Conservation (phyloP, 2,888 invertebrate genomes). For the Myopa tessellatipennis region DNA sequence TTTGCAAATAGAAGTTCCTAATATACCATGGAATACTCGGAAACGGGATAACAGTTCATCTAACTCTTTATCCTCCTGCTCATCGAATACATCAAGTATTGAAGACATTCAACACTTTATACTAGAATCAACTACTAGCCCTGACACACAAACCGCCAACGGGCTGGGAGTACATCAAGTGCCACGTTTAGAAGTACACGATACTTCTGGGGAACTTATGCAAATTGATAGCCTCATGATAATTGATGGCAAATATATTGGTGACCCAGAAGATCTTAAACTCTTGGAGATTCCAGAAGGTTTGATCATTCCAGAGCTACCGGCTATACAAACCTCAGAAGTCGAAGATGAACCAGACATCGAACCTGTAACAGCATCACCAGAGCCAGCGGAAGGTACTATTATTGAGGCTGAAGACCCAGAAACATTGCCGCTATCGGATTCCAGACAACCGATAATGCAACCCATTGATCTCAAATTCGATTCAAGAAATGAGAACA, state of each 20-base stretch:
- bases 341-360: constrained; percentile 53
- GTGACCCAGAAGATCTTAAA: constrained; percentile 68
- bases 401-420: constrained; percentile 54
- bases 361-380: constrained; percentile 62
- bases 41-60: constrained; percentile 70
- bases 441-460: constrained; percentile 52
- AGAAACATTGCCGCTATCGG: constrained; percentile 50
- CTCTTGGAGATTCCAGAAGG: constrained; percentile 67
- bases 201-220: constrained; percentile 77
- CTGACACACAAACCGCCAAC: constrained; percentile 64
- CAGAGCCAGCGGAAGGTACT: constrained; percentile 60
- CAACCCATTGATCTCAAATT: constrained; percentile 61
- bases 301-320: constrained; percentile 56
- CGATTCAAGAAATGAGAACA: constrained; percentile 67
- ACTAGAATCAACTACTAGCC: constrained; percentile 68
- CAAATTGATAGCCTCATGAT: constrained; percentile 74
- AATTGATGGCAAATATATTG: constrained; percentile 68
- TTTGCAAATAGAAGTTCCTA: constrained; percentile 74
- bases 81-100: constrained; percentile 69
- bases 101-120: constrained; percentile 68
- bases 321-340: constrained; percentile 53
- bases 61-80: constrained; percentile 64
- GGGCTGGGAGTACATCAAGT: constrained; percentile 66
- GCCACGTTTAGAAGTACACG: constrained; percentile 80
- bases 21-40: constrained; percentile 68